phyloP scores from a whole-genome alignment of 2,888 invertebrate species.

The Tetragnatha montana region DNA sequence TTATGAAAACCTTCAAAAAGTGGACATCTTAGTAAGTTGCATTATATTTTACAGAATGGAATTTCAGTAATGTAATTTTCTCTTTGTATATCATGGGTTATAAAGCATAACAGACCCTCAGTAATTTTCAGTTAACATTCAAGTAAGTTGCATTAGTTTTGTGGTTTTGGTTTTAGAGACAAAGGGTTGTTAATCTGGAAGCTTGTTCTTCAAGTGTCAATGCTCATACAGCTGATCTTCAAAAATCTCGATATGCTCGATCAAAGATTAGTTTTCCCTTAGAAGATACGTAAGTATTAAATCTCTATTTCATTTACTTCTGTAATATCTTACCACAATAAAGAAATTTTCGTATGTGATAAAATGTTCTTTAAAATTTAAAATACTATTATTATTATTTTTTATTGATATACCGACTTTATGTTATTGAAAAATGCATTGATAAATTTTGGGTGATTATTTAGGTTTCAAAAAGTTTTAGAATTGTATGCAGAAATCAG shows the following conservation, averaged over 20 bases:
- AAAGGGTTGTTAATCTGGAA: conserved; percentile 47
- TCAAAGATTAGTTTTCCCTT: conserved; percentile 38
- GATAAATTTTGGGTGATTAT: not conserved
- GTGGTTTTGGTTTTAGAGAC: conserved; percentile 17
- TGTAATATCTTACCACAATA: no score
- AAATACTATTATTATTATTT: no score
- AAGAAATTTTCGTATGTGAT: no score
- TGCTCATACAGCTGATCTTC: conserved; percentile 32
- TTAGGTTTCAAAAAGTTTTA: conserved; percentile 52
- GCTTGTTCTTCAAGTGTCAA: conserved; percentile 28
- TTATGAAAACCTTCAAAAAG: conserved; percentile 55
- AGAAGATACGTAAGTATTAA: conserved; percentile 55
- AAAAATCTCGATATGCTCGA: conserved; percentile 37
- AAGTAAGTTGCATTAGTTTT: not conserved
- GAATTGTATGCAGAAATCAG: conserved; percentile 47
- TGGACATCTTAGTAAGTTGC: conserved; percentile 59
- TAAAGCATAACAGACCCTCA: no score
- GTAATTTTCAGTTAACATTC: no score
- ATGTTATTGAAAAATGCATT: no score
- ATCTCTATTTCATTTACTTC: not conserved
- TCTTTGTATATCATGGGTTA: no score
- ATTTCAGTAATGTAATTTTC: no score
- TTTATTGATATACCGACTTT: no score
- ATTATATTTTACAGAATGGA: not conserved
- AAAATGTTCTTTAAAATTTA: no score